phyloP scores from a whole-genome alignment of 2,797 vertebrate genomes.

The Hapalemur alaotrensis region DNA sequence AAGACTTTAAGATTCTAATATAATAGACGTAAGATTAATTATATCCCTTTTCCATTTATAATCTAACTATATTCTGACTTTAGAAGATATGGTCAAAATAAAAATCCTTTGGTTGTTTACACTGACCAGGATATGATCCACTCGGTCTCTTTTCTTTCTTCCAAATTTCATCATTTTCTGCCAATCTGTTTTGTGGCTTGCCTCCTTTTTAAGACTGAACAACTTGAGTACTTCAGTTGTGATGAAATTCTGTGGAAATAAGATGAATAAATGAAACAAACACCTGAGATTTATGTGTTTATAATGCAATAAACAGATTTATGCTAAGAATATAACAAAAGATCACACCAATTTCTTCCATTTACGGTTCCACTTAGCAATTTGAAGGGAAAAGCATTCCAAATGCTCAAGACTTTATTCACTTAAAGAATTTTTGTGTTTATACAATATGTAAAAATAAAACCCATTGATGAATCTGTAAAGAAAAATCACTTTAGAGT shows the following conservation, averaged over 20 bases:
- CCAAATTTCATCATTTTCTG: conserved; percentile 99
- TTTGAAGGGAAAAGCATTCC: conserved; percentile 38
- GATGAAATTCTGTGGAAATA: conserved; percentile 87
- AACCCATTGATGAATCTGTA: neutral
- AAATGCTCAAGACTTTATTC: conserved; percentile 53
- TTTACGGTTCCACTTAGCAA: neutral
- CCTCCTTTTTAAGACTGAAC: conserved; percentile 91
- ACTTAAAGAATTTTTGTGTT: conserved; percentile 36
- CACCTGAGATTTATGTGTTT: neutral
- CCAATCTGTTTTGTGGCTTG: conserved; percentile 96
- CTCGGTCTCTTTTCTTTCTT: conserved; percentile 96
- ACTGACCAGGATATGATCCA: conserved; percentile 97
- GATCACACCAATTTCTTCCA: conserved; percentile 20
- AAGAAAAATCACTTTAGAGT: conserved; percentile 34
- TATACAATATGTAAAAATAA: conserved; percentile 47
- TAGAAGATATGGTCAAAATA: conserved; percentile 38
- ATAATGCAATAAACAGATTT: neutral
- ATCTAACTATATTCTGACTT: neutral
- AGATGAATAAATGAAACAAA: conserved; percentile 45
- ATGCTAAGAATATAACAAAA: neutral
- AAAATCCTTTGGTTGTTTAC: neutral
- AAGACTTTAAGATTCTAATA: neutral
- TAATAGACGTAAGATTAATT: neutral
- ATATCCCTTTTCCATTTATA: neutral
- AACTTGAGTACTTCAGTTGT: conserved; percentile 93